Conservation (phyloP, 2,113 vertebrate genomes). For the Hipposideros armiger region DNA sequence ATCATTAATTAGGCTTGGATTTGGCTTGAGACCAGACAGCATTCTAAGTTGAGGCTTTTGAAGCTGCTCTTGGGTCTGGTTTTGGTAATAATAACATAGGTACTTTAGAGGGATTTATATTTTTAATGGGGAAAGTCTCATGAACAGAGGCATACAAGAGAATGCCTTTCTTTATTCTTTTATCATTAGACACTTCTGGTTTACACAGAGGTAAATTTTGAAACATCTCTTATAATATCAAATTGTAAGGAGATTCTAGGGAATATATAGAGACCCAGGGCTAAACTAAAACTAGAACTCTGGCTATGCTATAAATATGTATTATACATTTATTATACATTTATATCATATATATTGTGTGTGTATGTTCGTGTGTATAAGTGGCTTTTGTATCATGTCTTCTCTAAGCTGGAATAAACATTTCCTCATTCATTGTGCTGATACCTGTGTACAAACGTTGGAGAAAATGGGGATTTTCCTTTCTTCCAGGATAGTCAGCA, state of each 20-base stretch:
- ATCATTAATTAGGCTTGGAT: slow-evolving; percentile 30
- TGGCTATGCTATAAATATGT: neutral
- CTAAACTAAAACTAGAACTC: slow-evolving; percentile 18
- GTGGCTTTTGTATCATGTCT: slow-evolving; percentile 20
- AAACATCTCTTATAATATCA: neutral
- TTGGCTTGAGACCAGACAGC: neutral
- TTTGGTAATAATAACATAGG: neutral
- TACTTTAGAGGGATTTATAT: neutral
- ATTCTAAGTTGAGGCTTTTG: neutral
- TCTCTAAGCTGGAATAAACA: neutral
- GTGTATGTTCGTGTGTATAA: neutral
- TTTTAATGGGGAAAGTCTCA: neutral
- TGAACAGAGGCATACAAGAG: neutral
- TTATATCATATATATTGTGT: neutral
- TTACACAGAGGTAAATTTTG: neutral
- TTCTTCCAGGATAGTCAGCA: slow-evolving; percentile 20
- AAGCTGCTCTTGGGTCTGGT: neutral
- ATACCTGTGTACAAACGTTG: slow-evolving; percentile 27
- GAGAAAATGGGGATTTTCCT: slow-evolving; percentile 54
- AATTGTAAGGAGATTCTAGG: slow-evolving; percentile 12
- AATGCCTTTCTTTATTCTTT: neutral
- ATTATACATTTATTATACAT: neutral
- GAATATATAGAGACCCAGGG: neutral
- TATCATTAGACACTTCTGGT: neutral
- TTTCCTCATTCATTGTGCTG: neutral